Conservation (phyloP, 2,113 vertebrate species). For the Clarias batrachus region DNA sequence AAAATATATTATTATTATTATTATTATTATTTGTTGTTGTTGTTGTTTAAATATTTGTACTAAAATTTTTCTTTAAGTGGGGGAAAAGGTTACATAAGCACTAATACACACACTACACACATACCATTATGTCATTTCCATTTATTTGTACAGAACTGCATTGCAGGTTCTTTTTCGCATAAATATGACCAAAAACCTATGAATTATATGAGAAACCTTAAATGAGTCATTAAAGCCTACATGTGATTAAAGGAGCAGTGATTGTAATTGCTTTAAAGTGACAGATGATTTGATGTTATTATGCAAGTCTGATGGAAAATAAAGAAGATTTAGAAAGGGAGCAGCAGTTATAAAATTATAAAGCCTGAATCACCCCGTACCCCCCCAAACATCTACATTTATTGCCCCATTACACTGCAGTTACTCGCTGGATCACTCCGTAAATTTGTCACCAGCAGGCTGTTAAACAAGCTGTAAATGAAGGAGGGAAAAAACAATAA, state of each 20-base stretch:
- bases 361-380: background rate
- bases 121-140: background rate
- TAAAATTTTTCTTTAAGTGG: background rate
- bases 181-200: background rate
- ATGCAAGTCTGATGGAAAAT: background rate
- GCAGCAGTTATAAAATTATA: constrained; percentile 1
- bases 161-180: background rate
- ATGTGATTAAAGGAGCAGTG: background rate
- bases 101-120: background rate
- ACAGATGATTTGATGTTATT: background rate
- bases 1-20: background rate
- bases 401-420: constrained; percentile 6
- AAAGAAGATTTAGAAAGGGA: background rate
- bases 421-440: background rate
- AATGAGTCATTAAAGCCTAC: background rate
- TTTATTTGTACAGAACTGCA: background rate
- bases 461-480: constrained; percentile 7
- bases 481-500: background rate
- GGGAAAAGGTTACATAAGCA: background rate
- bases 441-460: background rate
- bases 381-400: background rate
- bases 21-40: background rate
- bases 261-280: background rate
- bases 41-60: background rate
- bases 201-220: background rate